Evolutionary conservation across 2,113 vertebrate genomes (phyloP).

Genomic region (Phocoena phocoena): DNA sequence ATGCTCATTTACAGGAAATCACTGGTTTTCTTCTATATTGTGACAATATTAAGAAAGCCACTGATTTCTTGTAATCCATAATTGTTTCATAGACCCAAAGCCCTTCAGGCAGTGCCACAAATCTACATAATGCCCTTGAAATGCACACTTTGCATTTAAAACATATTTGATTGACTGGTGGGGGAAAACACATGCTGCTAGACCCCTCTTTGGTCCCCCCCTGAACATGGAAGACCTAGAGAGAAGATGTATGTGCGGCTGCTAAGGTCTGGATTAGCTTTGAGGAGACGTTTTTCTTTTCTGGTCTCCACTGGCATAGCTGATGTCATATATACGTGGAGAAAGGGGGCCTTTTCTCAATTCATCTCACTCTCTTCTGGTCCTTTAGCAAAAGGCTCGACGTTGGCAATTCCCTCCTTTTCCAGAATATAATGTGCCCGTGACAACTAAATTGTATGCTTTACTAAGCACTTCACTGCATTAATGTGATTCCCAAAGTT

Average conservation of each 20-base stretch:
- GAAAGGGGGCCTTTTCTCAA: not conserved
- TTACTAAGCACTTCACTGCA: not conserved
- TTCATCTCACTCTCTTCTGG: not conserved
- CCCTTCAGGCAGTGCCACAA: not conserved
- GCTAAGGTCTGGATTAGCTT: not conserved
- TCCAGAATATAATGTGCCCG: not conserved
- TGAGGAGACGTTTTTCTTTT: slow-evolving; percentile 1
- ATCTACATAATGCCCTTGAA: slow-evolving; percentile 53
- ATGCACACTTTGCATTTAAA: slow-evolving; percentile 43
- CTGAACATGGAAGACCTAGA: not conserved
- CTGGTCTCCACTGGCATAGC: not conserved
- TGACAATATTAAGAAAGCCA: not conserved
- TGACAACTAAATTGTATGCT: not conserved
- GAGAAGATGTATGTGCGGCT: not conserved
- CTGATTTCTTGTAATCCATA: slow-evolving; percentile 49
- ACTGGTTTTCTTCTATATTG: not conserved
- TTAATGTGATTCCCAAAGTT: slow-evolving; percentile 17
- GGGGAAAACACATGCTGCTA: not conserved
- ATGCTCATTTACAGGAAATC: not conserved
- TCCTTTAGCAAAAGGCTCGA: not conserved
- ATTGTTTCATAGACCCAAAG: not conserved
- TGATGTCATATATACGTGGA: not conserved
- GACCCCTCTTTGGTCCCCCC: not conserved
- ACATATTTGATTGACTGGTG: not conserved
- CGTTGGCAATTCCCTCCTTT: not conserved